Conservation (phyloP, 1,140 invertebrate genomes). For the Achroia grisella region DNA sequence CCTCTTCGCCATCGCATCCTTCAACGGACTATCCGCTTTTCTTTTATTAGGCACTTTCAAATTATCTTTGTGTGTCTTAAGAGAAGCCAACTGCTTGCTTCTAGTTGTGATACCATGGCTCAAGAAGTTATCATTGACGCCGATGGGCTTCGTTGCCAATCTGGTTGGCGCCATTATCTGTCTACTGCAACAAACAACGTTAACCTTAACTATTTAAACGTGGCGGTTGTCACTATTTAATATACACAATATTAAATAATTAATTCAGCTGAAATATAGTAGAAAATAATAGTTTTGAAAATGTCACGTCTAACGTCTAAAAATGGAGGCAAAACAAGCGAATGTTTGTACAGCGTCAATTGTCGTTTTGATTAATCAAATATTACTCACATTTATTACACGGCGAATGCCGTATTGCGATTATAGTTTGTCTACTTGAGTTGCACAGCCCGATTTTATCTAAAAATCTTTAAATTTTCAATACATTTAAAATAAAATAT, state of each 20-base stretch:
- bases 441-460: conserved; percentile 28
- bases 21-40: conserved; percentile 76
- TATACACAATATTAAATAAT: no score
- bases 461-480: conserved; percentile 34
- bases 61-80: conserved; percentile 54
- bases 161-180: conserved; percentile 76
- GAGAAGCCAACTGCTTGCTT: conserved; percentile 63
- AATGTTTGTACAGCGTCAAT: conserved; percentile 44
- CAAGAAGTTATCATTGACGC: conserved; percentile 62
- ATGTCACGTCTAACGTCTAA: conserved; percentile 43
- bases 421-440: conserved; percentile 26
- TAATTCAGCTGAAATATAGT: conserved; percentile 9
- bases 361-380: conserved; percentile 25
- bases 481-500: conserved; percentile 44
- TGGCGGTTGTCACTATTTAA: background rate
- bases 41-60: conserved; percentile 65
- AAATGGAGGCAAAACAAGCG: conserved; percentile 70
- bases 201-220: conserved; percentile 37
- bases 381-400: conserved; percentile 45
- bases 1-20: conserved; percentile 76
- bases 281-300: conserved; percentile 39
- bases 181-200: conserved; percentile 33
- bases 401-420: conserved; percentile 45
- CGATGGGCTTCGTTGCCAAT: conserved; percentile 64
- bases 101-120: conserved; percentile 59